Percentiles rank a stretch among this genome's conserved stretches.
phyloP scores from a whole-genome alignment of 2,113 vertebrate species.

The Spheniscus mendiculus region DNA sequence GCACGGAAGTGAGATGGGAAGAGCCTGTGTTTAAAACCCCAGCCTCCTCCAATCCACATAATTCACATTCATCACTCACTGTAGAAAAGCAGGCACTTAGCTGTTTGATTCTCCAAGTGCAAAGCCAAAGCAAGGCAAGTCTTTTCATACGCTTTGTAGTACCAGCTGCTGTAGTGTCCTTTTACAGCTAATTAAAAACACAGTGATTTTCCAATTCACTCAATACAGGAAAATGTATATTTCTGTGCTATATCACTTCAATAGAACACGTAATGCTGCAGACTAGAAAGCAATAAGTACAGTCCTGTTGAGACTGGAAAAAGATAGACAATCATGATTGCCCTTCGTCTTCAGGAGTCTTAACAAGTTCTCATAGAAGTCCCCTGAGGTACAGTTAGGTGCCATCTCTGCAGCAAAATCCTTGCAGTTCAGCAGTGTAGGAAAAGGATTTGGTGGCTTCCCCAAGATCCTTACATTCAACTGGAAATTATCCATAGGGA shows the following conservation, averaged over 20 bases:
- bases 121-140: background rate
- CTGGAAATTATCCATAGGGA: background rate
- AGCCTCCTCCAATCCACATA: background rate
- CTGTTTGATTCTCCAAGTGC: background rate
- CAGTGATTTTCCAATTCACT: conserved; percentile 36
- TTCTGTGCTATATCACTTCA: background rate
- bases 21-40: conserved; percentile 24
- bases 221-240: background rate
- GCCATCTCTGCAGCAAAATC: background rate
- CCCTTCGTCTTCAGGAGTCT: background rate
- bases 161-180: background rate
- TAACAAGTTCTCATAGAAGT: background rate
- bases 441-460: background rate
- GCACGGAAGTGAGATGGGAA: background rate
- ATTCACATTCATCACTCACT: background rate
- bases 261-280: background rate
- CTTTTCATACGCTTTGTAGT: conserved; percentile 6
- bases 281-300: background rate
- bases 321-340: background rate
- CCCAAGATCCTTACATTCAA: background rate
- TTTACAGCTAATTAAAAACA: conserved; percentile 25
- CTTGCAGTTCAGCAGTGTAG: background rate
- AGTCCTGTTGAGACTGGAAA: background rate
- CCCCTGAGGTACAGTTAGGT: background rate
- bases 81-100: background rate